Conservation (phyloP, 2,888 invertebrate genomes). For the Pterostichus madidus region DNA sequence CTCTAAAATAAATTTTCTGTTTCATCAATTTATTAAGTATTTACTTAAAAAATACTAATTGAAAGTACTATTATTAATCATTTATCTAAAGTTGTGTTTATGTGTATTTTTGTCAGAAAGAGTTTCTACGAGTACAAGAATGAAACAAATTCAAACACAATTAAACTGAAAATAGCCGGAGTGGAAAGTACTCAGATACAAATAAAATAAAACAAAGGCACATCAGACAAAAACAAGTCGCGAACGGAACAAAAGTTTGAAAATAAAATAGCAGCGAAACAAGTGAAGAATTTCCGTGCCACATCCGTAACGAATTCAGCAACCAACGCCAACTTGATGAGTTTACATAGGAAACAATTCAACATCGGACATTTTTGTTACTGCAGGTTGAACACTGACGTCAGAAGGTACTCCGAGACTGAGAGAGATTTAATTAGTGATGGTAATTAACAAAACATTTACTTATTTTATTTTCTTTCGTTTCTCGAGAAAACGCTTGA, state of each 20-base stretch:
- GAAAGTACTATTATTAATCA: too few species aligned
- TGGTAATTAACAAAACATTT: constrained; percentile 28
- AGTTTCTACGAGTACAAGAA: too few species aligned
- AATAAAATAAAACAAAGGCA: constrained; percentile 27
- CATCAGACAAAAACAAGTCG: constrained; percentile 34
- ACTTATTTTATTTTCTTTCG: constrained; percentile 17
- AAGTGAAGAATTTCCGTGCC: constrained; percentile 8
- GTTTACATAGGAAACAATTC: constrained; percentile 12
- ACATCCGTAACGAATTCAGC: background rate
- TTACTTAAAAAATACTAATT: too few species aligned
- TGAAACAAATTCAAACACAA: background rate
- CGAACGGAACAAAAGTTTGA: constrained; percentile 10
- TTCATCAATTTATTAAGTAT: too few species aligned
- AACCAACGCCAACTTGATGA: background rate
- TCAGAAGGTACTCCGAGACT: constrained; percentile 1
- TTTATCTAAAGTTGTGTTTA: too few species aligned
- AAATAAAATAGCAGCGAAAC: constrained; percentile 12
- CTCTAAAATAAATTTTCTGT: too few species aligned
- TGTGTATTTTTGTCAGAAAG: too few species aligned
- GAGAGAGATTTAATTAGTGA: constrained; percentile 29
- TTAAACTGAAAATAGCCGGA: constrained; percentile 8
- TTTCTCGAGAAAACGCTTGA: background rate
- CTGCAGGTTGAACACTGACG: constrained; percentile 3
- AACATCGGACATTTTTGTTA: constrained; percentile 1
- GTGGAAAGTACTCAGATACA: constrained; percentile 12